These are phyloP conservation scores for Gyrodactylus bullatarudis DNA, from an alignment of 1,140 invertebrate genomes.

Conservation along the genomic window DNA sequence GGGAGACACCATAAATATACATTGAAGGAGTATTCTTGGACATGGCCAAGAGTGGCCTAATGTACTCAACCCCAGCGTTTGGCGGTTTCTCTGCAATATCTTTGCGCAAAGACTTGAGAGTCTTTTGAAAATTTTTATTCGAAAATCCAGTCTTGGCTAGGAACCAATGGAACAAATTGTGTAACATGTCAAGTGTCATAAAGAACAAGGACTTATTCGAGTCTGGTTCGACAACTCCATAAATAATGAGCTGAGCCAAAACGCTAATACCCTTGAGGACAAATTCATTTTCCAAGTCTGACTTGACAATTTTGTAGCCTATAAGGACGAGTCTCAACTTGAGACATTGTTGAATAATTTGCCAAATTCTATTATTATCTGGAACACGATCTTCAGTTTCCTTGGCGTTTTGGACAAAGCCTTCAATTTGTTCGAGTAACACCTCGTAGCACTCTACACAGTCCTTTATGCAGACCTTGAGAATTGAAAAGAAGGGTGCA, in stretches of 20 bases:
- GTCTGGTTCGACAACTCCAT: neutral
- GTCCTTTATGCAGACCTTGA: neutral
- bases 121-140: neutral
- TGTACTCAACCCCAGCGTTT: neutral
- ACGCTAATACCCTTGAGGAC: neutral
- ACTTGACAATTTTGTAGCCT: neutral
- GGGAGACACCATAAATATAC: neutral
- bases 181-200: neutral
- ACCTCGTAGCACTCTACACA: neutral
- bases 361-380: neutral
- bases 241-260: constrained; percentile 1
- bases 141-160: neutral
- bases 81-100: neutral
- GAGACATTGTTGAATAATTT: neutral
- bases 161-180: neutral
- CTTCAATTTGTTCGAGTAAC: neutral
- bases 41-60: neutral
- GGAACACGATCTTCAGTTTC: constrained; percentile 1
- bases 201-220: neutral
- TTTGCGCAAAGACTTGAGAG: neutral
- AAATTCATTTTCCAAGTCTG: neutral
- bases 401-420: constrained; percentile 3
- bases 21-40: neutral
- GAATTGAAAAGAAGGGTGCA: neutral
- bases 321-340: neutral